Conservation (phyloP, 2,888 invertebrate genomes). For the Branchipolynoe longqiensis region DNA sequence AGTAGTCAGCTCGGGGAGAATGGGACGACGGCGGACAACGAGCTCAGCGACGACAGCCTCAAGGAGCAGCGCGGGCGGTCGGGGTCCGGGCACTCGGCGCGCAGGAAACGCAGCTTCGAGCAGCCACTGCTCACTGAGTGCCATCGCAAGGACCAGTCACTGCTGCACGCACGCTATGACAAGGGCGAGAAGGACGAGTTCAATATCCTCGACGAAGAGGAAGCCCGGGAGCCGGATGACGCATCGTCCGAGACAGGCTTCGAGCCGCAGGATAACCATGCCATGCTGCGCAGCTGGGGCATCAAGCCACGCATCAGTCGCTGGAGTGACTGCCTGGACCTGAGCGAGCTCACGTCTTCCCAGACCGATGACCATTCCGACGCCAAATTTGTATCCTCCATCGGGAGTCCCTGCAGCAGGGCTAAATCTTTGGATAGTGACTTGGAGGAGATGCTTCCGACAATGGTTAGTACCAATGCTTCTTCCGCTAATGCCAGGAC, state of each 20-base stretch:
- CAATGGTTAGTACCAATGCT: background rate
- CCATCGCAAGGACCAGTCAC: background rate
- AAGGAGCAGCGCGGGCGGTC: slow-evolving; percentile 27
- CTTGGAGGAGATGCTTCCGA: slow-evolving; percentile 17
- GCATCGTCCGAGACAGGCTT: slow-evolving; percentile 41
- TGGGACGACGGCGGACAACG: slow-evolving; percentile 51
- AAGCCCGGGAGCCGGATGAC: slow-evolving; percentile 14
- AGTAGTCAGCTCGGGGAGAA: slow-evolving; percentile 53
- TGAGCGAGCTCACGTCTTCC: slow-evolving; percentile 32
- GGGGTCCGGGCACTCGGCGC: background rate
- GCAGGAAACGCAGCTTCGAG: slow-evolving; percentile 41
- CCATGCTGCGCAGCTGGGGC: slow-evolving; percentile 42
- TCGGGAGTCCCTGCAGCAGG: slow-evolving; percentile 47
- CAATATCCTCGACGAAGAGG: slow-evolving; percentile 41
- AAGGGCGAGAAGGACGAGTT: slow-evolving; percentile 38
- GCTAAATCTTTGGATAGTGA: slow-evolving; percentile 4
- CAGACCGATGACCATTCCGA: slow-evolving; percentile 42
- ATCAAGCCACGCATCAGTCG: slow-evolving; percentile 42
- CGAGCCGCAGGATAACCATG: slow-evolving; percentile 32
- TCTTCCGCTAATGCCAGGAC: background rate
- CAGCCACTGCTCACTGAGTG: slow-evolving; percentile 22
- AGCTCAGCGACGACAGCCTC: slow-evolving; percentile 42
- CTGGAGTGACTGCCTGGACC: slow-evolving; percentile 46
- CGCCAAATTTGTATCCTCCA: slow-evolving; percentile 25
- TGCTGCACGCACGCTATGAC: slow-evolving; percentile 17